phyloP scores from a whole-genome alignment of 1,140 invertebrate species.

The Drosophila leontia region DNA sequence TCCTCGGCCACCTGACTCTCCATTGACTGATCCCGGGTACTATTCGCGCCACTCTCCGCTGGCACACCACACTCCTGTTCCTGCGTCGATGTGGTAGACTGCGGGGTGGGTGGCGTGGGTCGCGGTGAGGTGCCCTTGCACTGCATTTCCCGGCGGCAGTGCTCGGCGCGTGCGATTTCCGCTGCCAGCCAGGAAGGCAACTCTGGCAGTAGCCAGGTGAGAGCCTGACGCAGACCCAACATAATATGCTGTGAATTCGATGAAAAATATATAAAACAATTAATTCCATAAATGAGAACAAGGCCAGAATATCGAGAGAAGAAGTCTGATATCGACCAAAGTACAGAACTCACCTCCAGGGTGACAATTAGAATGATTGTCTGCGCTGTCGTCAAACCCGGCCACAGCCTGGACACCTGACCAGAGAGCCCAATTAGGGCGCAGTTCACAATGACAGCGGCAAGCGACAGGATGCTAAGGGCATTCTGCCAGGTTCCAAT shows the following conservation, averaged over 20 bases:
- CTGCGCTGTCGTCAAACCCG: slow-evolving; percentile 93
- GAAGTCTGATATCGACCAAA: too few relatives aligned
- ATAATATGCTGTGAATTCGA: slow-evolving; percentile 91
- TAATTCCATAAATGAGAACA: too few relatives aligned
- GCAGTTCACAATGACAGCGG: slow-evolving; percentile 97
- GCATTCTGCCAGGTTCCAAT: slow-evolving; percentile 99
- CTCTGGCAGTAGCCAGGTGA: slow-evolving; percentile 94
- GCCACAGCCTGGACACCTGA: slow-evolving; percentile 94
- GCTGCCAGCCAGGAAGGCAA: slow-evolving; percentile 96
- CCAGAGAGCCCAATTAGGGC: slow-evolving; percentile 96
- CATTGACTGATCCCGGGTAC: slow-evolving; percentile 76
- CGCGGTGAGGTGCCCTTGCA: slow-evolving; percentile 85
- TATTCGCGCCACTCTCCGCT: slow-evolving; percentile 50
- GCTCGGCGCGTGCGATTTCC: slow-evolving; percentile 94
- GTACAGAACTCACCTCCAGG: slow-evolving; percentile 87
- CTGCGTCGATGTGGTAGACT: slow-evolving; percentile 81
- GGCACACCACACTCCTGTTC: slow-evolving; percentile 64
- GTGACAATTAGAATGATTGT: slow-evolving; percentile 95
- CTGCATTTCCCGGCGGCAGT: slow-evolving; percentile 90
- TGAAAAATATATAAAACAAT: not conserved
- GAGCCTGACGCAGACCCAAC: slow-evolving; percentile 90
- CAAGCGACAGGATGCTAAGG: slow-evolving; percentile 96
- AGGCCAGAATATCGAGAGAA: not conserved
- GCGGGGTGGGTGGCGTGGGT: slow-evolving; percentile 83
- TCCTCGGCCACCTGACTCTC: slow-evolving; percentile 81